A percentile compares a stretch with the other conserved stretches of the same genome.
These are phyloP conservation scores for Brienomyrus brachyistius DNA, from an alignment of 2,113 vertebrate species.

Conservation along the genomic window DNA sequence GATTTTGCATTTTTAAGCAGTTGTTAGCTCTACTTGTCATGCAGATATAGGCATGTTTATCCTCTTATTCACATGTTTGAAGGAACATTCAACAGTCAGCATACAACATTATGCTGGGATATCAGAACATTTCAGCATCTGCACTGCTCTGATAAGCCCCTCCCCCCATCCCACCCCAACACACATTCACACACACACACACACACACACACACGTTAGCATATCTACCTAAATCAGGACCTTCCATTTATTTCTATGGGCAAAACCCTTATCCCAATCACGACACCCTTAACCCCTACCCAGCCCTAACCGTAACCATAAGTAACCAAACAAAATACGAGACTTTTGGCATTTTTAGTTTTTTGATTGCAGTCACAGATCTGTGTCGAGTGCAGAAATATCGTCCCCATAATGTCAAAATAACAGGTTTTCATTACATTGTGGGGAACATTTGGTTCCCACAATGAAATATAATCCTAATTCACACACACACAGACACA, in stretches of 20 bases:
- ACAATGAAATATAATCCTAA: not conserved
- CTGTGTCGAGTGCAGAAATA: too few relatives aligned
- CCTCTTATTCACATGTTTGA: not conserved
- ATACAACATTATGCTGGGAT: not conserved
- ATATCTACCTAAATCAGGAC: not conserved
- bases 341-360: too few relatives aligned
- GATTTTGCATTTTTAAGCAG: not conserved
- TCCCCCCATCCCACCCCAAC: not conserved
- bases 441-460: too few relatives aligned
- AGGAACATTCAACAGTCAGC: not conserved
- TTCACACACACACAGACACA: not conserved
- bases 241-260: too few relatives aligned
- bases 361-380: too few relatives aligned
- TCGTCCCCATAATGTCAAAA: not conserved
- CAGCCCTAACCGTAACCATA: too few relatives aligned
- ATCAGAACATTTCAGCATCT: not conserved
- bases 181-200: not conserved
- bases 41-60: not conserved
- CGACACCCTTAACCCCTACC: too few relatives aligned
- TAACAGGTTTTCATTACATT: too few relatives aligned
- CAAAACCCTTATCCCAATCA: too few relatives aligned
- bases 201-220: not conserved
- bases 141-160: not conserved
- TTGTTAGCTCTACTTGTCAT: not conserved
- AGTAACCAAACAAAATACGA: too few relatives aligned